Evolutionary conservation across 1,140 invertebrate genomes (phyloP).

Genomic region (Onthophagus taurus): DNA sequence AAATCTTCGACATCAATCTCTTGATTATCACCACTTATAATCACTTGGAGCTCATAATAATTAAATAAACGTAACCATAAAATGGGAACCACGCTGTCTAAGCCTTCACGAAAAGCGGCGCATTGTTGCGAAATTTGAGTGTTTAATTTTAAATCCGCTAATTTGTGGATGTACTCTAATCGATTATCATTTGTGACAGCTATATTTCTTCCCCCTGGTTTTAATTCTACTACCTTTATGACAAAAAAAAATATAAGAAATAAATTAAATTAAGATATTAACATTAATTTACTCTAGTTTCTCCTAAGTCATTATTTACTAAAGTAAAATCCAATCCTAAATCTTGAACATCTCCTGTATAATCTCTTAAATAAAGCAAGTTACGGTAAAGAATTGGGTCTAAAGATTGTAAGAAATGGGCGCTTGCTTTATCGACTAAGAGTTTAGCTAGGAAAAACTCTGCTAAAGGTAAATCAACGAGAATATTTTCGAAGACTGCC

Average conservation of each 20-base stretch:
- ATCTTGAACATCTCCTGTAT: conserved; percentile 67
- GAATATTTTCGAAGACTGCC: conserved; percentile 89
- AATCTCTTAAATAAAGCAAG: conserved; percentile 77
- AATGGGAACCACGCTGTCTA: conserved; percentile 80
- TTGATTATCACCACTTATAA: conserved; percentile 88
- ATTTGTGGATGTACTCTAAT: conserved; percentile 93
- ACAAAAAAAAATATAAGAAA: not conserved
- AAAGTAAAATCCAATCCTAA: conserved; percentile 90
- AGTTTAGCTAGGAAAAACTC: conserved; percentile 88
- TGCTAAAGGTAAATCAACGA: conserved; percentile 89
- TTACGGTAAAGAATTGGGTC: conserved; percentile 90
- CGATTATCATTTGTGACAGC: conserved; percentile 83
- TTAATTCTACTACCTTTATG: conserved; percentile 72
- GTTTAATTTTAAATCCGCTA: conserved; percentile 94
- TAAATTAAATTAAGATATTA: not conserved
- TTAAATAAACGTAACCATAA: conserved; percentile 94
- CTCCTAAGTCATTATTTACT: conserved; percentile 80
- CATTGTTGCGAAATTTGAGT: conserved; percentile 84
- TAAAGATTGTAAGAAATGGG: conserved; percentile 86
- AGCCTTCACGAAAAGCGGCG: conserved; percentile 71
- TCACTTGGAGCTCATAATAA: conserved; percentile 84
- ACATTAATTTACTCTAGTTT: conserved; percentile 62
- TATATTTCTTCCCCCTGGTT: conserved; percentile 81
- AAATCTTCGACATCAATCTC: conserved; percentile 88
- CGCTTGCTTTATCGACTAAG: conserved; percentile 72